Evolutionary conservation across 2,797 vertebrate species (phyloP).

Genomic region (Orientallactaga sibirica): DNA sequence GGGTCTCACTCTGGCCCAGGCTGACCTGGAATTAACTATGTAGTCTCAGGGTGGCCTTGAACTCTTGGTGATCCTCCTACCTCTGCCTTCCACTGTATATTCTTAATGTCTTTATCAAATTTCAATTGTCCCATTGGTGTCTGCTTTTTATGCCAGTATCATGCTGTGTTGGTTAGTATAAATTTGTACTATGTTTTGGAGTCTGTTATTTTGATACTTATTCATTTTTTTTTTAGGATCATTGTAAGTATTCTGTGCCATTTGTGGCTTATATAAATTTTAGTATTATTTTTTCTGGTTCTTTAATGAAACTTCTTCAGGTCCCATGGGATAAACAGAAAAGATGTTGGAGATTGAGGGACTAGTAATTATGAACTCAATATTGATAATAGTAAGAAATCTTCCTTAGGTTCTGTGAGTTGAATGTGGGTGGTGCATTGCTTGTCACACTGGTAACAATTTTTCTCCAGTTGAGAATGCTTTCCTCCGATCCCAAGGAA

Average conservation of each 20-base stretch:
- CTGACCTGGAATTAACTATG: no score
- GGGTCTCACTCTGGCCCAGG: no score
- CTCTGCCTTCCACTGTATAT: no score
- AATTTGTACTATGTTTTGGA: neutral
- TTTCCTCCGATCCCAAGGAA: no score
- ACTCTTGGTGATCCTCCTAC: no score
- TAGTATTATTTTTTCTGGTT: neutral
- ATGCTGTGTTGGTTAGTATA: neutral
- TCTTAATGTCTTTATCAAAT: neutral
- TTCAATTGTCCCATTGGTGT: neutral
- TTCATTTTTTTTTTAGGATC: neutral
- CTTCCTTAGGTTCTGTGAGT: no score
- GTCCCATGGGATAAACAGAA: neutral
- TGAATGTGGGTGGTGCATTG: neutral
- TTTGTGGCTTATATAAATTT: neutral
- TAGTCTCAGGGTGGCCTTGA: no score
- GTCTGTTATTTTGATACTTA: neutral
- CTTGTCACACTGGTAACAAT: neutral
- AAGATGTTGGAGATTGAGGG: neutral
- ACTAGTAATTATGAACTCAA: neutral
- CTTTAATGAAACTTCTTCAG: neutral
- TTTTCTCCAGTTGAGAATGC: no score
- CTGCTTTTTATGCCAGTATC: neutral
- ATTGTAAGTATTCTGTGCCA: neutral
- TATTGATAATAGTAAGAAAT: no score